A percentile compares a stretch with the other conserved stretches of the same genome.
Conservation (phyloP, 1,140 invertebrate species). For the Zaprionus inermis region DNA sequence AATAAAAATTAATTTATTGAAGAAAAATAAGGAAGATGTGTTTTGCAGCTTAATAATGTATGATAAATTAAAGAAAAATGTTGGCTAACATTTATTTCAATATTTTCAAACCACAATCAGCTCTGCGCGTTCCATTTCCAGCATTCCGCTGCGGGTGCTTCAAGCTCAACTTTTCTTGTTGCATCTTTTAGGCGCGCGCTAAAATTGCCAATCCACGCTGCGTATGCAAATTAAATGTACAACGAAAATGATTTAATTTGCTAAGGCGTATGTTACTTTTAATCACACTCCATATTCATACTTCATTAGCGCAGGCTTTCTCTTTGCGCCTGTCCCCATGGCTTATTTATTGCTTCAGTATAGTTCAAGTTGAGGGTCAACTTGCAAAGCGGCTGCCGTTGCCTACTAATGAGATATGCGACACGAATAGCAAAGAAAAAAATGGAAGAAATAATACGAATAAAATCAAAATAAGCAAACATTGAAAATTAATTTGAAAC, state of each 20-base stretch:
- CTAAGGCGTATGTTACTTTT: conserved; percentile 1
- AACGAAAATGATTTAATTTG: conserved; percentile 20
- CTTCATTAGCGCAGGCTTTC: conserved; percentile 33
- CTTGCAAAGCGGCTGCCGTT: conserved; percentile 10
- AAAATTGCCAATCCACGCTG: conserved; percentile 1
- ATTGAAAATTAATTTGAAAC: conserved; percentile 62
- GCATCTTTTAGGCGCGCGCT: conserved; percentile 51
- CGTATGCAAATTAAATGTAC: not conserved
- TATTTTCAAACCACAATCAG: not conserved
- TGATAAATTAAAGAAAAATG: not conserved
- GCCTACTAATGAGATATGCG: conserved; percentile 68
- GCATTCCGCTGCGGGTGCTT: not conserved
- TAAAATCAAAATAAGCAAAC: conserved; percentile 16
- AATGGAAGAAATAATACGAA: conserved; percentile 46
- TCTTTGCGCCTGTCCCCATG: conserved; percentile 13
- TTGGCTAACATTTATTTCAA: not conserved
- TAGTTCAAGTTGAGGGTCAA: conserved; percentile 78
- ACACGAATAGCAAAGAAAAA: conserved; percentile 33
- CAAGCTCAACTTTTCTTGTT: not conserved
- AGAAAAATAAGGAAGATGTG: not conserved
- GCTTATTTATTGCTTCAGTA: conserved; percentile 34
- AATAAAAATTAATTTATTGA: conserved; percentile 74
- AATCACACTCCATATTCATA: conserved; percentile 15
- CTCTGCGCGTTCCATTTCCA: conserved; percentile 12
- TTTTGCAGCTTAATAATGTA: not conserved